Evolutionary conservation across 2,113 vertebrate species (phyloP).

Genomic region (Plotosus lineatus): DNA sequence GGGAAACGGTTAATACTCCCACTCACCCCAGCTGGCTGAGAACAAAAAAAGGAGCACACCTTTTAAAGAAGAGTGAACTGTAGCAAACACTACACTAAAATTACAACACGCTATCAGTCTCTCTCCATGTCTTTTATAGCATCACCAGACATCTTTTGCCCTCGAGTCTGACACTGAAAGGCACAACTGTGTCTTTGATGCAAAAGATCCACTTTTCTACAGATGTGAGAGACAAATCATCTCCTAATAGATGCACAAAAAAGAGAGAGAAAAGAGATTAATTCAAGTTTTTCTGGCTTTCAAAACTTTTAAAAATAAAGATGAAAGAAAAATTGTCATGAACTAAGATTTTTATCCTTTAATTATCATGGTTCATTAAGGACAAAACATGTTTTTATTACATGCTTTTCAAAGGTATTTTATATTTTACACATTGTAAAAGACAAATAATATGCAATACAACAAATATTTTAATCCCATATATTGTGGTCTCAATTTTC

Average conservation of each 20-base stretch:
- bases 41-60: neutral
- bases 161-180: neutral
- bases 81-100: neutral
- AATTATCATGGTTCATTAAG: neutral
- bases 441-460: neutral
- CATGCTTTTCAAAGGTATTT: neutral
- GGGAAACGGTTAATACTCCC: conserved; percentile 1
- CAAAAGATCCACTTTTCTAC: neutral
- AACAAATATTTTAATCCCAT: neutral
- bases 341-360: neutral
- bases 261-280: neutral
- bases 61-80: neutral
- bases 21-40: neutral
- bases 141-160: neutral
- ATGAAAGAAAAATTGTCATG: neutral
- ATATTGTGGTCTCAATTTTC: neutral
- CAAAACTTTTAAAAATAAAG: neutral
- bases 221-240: neutral
- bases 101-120: neutral
- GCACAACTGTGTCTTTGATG: neutral
- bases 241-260: neutral
- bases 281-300: neutral
- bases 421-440: neutral
- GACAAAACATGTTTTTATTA: neutral
- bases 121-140: neutral